Evolutionary conservation across 2,797 vertebrate genomes (phyloP).

Genomic region (Myiotriccus ornatus): DNA sequence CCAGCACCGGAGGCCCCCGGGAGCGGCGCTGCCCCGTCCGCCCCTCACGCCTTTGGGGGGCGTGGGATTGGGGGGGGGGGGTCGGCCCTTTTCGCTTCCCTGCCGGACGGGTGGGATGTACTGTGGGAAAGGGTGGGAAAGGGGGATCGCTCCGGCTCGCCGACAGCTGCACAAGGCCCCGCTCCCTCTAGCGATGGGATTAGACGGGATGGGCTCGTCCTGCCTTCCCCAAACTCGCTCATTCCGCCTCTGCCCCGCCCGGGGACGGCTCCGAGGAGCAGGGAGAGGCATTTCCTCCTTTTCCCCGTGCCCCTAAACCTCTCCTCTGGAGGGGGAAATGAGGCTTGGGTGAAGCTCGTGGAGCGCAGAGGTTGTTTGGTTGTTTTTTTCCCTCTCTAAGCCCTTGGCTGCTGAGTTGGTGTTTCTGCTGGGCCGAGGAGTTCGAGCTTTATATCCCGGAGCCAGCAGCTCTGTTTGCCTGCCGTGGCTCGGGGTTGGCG

Average conservation of each 20-base stretch:
- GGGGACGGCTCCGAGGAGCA: background rate
- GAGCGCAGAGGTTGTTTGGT: background rate
- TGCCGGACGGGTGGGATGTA: background rate
- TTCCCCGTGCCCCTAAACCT: accelerated
- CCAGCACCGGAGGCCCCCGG: background rate
- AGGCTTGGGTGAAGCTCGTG: background rate
- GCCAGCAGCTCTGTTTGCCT: background rate
- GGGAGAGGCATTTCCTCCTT: background rate
- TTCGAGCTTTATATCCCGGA: background rate
- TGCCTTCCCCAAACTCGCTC: slow-evolving; percentile 20
- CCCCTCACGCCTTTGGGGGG: accelerated
- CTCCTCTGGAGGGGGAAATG: accelerated
- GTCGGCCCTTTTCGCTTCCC: background rate
- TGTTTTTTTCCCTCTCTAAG: background rate
- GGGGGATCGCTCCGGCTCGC: background rate
- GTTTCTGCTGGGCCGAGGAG: background rate
- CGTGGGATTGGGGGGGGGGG: background rate
- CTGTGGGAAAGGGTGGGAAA: background rate
- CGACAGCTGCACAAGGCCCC: background rate
- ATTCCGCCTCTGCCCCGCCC: slow-evolving; percentile 31
- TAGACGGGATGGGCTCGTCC: background rate
- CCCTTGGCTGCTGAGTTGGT: background rate
- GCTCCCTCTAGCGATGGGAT: slow-evolving; percentile 22
- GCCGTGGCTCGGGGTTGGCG: background rate
- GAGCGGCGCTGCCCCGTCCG: background rate